Conservation (phyloP, 2,113 vertebrate species). For the Dasyornis broadbenti region DNA sequence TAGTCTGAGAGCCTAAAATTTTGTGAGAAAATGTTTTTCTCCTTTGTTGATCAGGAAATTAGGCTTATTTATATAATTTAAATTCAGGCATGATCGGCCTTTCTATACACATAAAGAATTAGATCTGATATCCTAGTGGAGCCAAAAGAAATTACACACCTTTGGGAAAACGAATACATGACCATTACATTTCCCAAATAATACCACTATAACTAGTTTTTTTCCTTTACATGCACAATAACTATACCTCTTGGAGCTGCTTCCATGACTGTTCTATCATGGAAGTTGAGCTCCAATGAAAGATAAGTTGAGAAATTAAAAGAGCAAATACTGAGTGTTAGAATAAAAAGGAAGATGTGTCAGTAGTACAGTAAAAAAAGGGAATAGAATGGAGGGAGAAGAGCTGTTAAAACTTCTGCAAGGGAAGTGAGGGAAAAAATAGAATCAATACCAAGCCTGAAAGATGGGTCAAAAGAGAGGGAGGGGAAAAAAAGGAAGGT, state of each 20-base stretch:
- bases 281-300: neutral
- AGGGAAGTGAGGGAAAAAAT: neutral
- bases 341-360: neutral
- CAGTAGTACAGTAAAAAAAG: neutral
- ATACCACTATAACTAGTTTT: neutral
- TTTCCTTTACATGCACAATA: neutral
- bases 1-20: neutral
- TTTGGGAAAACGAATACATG: neutral
- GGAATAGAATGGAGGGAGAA: neutral
- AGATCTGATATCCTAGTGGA: neutral
- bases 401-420: neutral
- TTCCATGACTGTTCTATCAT: neutral
- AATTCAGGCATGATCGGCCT: neutral
- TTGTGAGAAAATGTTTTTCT: neutral
- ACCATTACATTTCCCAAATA: neutral
- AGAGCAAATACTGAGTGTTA: neutral
- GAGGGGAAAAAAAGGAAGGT: neutral
- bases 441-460: neutral
- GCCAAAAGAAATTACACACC: neutral
- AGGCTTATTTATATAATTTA: neutral
- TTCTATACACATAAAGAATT: neutral
- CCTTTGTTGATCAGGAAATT: constrained; percentile 1
- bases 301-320: neutral
- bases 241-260: neutral
- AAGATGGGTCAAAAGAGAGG: neutral